Percentiles rank a stretch among this genome's conserved stretches.
phyloP scores from a whole-genome alignment of 2,113 vertebrate species.

The Alexandromys fortis region DNA sequence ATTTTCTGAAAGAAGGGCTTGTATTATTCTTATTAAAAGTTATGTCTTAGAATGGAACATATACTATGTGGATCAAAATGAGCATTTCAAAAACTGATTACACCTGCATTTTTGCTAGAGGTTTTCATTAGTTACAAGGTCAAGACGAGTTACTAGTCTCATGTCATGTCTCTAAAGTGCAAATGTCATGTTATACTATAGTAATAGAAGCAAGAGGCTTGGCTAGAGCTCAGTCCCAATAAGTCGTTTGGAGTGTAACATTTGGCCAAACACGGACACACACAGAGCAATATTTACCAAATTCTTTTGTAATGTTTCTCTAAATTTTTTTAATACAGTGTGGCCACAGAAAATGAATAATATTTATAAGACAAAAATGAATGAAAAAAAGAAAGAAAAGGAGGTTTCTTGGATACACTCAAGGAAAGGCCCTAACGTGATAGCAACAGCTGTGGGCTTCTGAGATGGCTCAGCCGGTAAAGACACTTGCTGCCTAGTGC shows the following conservation, averaged over 20 bases:
- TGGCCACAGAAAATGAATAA: not conserved
- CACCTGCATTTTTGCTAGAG: not conserved
- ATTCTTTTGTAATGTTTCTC: not conserved
- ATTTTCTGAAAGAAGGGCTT: not conserved
- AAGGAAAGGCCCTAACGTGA: not conserved
- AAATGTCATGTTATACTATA: conserved; percentile 4
- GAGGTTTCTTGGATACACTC: not conserved
- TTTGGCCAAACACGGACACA: not conserved
- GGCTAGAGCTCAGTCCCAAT: not conserved
- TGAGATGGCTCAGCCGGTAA: not conserved
- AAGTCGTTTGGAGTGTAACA: not conserved
- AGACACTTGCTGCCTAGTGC: not conserved
- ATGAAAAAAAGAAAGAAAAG: not conserved
- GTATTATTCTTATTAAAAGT: not conserved
- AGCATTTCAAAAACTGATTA: not conserved
- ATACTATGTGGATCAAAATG: not conserved
- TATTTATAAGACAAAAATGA: not conserved
- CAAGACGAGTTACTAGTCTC: not conserved
- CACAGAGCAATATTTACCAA: not conserved
- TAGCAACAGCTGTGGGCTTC: not conserved
- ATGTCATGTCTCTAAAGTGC: not conserved
- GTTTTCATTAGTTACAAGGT: conserved; percentile 22
- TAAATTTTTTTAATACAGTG: not conserved
- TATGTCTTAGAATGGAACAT: not conserved
- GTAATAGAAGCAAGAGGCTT: not conserved